Conservation (phyloP, 2,113 vertebrate genomes). For the Notiomystis cincta region DNA sequence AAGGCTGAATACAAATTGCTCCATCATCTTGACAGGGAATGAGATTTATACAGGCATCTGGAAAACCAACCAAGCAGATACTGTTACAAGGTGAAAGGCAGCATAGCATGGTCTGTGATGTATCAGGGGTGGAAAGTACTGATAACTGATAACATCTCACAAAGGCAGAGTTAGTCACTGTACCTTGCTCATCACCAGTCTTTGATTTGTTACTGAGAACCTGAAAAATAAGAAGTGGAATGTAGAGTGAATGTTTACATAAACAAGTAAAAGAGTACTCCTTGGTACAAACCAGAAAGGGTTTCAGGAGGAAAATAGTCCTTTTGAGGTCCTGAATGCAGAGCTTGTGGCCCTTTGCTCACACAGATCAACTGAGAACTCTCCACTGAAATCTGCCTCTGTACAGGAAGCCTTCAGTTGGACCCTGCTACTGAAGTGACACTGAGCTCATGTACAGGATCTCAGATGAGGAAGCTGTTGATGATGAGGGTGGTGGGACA, state of each 20-base stretch:
- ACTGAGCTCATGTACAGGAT: neutral
- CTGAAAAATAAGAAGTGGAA: constrained; percentile 34
- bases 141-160: neutral
- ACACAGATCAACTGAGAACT: neutral
- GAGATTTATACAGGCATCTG: constrained; percentile 33
- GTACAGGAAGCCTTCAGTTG: neutral
- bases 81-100: neutral
- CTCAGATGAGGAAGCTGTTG: neutral
- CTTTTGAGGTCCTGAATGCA: neutral
- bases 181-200: constrained; percentile 27
- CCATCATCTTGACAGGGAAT: neutral
- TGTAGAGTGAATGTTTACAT: neutral
- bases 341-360: neutral
- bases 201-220: neutral
- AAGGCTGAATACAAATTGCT: constrained; percentile 51
- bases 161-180: neutral
- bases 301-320: neutral
- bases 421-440: neutral
- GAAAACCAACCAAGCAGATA: neutral
- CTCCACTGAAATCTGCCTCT: neutral
- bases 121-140: neutral
- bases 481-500: neutral
- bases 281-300: neutral
- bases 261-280: neutral
- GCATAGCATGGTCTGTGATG: neutral